Conservation (phyloP, 1,140 invertebrate species). For the Lepidostoma basale region DNA sequence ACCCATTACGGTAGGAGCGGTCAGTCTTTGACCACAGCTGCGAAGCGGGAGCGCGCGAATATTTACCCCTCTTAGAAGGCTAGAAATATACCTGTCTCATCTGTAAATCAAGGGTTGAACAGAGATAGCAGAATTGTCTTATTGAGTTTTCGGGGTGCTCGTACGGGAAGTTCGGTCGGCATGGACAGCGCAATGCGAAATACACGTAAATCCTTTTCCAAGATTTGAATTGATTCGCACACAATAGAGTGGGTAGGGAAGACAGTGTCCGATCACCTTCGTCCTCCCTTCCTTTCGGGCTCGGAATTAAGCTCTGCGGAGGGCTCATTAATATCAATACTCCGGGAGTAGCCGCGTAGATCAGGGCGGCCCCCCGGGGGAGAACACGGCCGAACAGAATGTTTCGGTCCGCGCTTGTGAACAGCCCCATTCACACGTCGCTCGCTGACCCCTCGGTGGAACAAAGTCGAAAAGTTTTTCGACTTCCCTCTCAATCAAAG, state of each 20-base stretch:
- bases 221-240: conserved; percentile 45
- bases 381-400: conserved; percentile 41
- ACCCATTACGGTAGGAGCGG: conserved; percentile 44
- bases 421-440: neutral
- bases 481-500: neutral
- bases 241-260: conserved; percentile 12
- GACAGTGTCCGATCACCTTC: conserved; percentile 27
- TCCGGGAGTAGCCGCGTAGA: conserved; percentile 24
- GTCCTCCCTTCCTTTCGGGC: conserved; percentile 1
- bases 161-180: neutral
- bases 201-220: conserved; percentile 43
- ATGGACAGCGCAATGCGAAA: neutral
- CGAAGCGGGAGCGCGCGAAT: neutral
- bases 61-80: neutral
- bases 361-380: conserved; percentile 18
- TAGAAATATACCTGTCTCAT: neutral
- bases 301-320: conserved; percentile 26
- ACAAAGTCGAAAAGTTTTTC: conserved; percentile 5
- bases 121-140: neutral
- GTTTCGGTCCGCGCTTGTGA: conserved; percentile 25
- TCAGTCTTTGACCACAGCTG: conserved; percentile 35
- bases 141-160: neutral
- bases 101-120: neutral
- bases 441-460: conserved; percentile 8
- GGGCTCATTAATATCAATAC: conserved; percentile 45